Base-by-base conservation (phyloP, 2,797 vertebrate species). In the Salarias fasciatus region DNA sequence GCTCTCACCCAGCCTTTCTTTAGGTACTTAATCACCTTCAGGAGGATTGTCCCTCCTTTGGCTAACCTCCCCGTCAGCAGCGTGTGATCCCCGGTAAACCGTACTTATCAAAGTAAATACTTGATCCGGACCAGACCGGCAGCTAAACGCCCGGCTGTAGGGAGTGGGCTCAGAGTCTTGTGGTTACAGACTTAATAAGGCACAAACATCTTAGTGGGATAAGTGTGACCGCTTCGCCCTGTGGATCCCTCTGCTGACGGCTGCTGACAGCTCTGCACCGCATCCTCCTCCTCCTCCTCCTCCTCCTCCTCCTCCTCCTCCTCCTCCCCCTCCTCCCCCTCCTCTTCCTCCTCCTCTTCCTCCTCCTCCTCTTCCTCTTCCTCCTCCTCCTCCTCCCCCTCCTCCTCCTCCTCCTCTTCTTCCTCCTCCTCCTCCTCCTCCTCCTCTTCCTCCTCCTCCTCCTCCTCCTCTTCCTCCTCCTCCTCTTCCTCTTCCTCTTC, bases 11-110 rank as follows among this genome's bases (percentile, higher is more conserved):
- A 89, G 89, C 91, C 91, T 92, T 92, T 92, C 91, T 93, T 93
- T 92, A 93, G 92, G 72, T 91, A 89, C 89, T 90, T 94, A 96
- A 96, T 96, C 94, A 94, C 93, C 93, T 85, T 75, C 80, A 73
- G 67, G 68, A 83, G 79, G 82, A 88, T 86, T 88, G 82, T 77
- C 71, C 78, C 74, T 86, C 78, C 56, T 84, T 79, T 75, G 76
- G 82, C 79, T 86, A 79, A 84, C 75, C 77, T 83, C 81, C 67
- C 70, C 28, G 53, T 79, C 77, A 79, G 79, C 73, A 62, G 77
- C 60, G 36, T 81, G 72, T 85, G 89, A 88, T 81, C 84, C 84
- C 82, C 4, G 12, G 71, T 93, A 93, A 95, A 93, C 90, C 81
- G 72, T 87, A 83, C 92, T 94, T 93, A 93, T 91, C 92, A 91